Evolutionary conservation across 2,888 invertebrate genomes (phyloP), one percentile per base, ranked within the genome.

Genomic region (Drosophila silvestris): DNA sequence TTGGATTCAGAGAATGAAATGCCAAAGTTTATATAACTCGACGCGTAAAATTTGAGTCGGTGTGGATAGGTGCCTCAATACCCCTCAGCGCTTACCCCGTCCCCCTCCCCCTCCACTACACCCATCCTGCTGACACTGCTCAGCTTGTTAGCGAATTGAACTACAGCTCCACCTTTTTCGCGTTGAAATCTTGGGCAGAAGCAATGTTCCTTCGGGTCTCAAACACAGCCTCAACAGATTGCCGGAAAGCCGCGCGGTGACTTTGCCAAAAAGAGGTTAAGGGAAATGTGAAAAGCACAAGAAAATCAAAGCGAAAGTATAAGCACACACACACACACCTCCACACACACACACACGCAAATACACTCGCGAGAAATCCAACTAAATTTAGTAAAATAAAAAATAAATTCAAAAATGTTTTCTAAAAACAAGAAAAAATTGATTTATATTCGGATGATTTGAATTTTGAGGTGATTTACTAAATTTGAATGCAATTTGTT

Each of bases 151-250:
- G 86, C 89, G 90, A 89, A 90, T 85, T 83, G 85, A 86, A 89
- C 90, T 83, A 82, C 79, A 72, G 86, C 85, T 86, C 85, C 85
- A 90, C 85, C 90, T 86, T 86, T 86, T 86, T 81, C 73, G 77
- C 87, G 85, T 85, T 74, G 68, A 28, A 44, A 57, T 64, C 28
- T 51, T 75, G 74, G 61, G 60, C 68, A 65, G 62, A 57, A 70
- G 77, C 62, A 74, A 62, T 67, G 67, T 64, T 61, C 52, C 47
- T 47, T 16, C 26, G 26, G 47, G 47, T 16, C 9, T 1, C 47
- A 16, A 26, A 47, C 16, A 26, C 47, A 56, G 62, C 70, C 69
- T 83, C 79, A 84, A 82, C 89, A 84, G 87, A 84, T 86, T 85
- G 77, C 58, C 53, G 56, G 54, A 69, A 54, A 56, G 62, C 51